These are phyloP conservation scores for Monarcha castaneiventris DNA, from an alignment of 2,113 vertebrate species.

Conservation along the genomic window DNA sequence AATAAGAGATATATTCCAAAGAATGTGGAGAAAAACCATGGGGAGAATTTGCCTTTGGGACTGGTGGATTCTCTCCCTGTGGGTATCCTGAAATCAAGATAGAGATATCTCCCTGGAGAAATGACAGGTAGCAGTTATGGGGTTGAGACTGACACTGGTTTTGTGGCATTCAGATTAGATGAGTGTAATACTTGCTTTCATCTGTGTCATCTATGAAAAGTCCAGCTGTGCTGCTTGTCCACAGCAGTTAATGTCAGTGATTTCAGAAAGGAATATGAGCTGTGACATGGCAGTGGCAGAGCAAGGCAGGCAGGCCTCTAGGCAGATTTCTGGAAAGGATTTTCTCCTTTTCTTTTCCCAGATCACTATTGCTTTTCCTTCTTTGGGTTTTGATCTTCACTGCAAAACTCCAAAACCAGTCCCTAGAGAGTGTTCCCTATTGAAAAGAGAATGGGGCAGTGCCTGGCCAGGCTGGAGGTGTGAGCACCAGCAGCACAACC, in stretches of 20 bases:
- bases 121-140: not conserved
- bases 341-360: not conserved
- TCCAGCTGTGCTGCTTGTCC: slow-evolving; percentile 9
- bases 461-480: not conserved
- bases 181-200: not conserved
- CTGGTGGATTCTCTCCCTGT: not conserved
- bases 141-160: not conserved
- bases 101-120: not conserved
- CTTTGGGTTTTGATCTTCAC: not conserved
- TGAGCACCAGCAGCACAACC: not conserved
- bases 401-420: not conserved
- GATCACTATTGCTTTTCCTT: not conserved
- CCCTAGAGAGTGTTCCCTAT: not conserved
- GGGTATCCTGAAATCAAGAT: not conserved
- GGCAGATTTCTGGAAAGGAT: not conserved
- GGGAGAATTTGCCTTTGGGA: not conserved
- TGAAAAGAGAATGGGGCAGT: not conserved
- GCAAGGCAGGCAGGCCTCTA: not conserved
- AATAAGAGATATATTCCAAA: not conserved
- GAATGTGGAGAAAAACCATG: not conserved
- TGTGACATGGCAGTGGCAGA: not conserved
- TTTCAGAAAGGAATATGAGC: not conserved
- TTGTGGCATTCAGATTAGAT: not conserved
- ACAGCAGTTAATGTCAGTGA: not conserved
- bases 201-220: not conserved